A percentile compares a stretch with the other conserved stretches of the same genome.
These are phyloP conservation scores for Seriola dumerili DNA, from an alignment of 2,113 vertebrate species.

Conservation along the genomic window DNA sequence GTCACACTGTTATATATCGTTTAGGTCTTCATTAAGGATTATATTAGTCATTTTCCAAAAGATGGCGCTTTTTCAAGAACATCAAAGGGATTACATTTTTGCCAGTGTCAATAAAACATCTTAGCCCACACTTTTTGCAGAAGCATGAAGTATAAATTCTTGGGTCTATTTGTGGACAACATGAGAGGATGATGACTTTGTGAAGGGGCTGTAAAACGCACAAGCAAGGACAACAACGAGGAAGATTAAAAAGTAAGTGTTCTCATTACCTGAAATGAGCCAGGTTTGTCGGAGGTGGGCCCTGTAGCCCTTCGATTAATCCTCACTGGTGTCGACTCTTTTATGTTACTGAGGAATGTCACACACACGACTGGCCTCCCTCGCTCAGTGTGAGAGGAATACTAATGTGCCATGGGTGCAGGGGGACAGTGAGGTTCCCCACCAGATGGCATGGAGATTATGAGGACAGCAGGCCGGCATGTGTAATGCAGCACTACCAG, in stretches of 20 bases:
- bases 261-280: constrained; percentile 57
- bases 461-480: constrained; percentile 72
- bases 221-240: constrained; percentile 15
- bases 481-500: constrained; percentile 63
- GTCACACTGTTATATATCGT: background rate
- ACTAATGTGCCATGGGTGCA: constrained; percentile 62
- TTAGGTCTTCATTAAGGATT: background rate
- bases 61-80: background rate
- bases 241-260: constrained; percentile 44
- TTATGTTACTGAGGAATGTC: constrained; percentile 55
- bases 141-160: background rate
- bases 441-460: constrained; percentile 77
- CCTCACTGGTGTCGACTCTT: constrained; percentile 55
- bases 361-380: constrained; percentile 37
- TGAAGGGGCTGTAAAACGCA: background rate
- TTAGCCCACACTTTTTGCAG: background rate
- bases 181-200: constrained; percentile 6
- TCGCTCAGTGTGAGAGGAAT: constrained; percentile 58
- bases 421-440: constrained; percentile 61
- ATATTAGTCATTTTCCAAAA: background rate
- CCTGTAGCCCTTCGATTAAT: constrained; percentile 50
- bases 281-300: constrained; percentile 50
- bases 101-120: background rate
- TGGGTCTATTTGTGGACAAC: constrained; percentile 8
- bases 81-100: background rate